phyloP scores from a whole-genome alignment of 2,113 vertebrate species.

The Chaenocephalus aceratus region DNA sequence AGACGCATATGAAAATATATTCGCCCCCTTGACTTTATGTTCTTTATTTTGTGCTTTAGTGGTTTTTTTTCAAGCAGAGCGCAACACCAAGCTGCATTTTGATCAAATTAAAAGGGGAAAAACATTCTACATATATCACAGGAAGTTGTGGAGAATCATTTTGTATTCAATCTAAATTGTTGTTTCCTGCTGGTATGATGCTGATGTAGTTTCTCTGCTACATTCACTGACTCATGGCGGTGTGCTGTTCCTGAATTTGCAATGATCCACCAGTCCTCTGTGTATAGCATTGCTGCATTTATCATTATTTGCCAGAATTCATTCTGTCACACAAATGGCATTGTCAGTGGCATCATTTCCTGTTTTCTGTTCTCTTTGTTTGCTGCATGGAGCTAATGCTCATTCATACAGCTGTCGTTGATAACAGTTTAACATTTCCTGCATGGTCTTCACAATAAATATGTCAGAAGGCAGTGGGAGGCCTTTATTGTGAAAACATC shows the following conservation, averaged over 20 bases:
- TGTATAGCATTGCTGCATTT: slow-evolving; percentile 21
- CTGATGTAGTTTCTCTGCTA: slow-evolving; percentile 3
- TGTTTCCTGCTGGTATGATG: neutral
- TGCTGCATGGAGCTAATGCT: neutral
- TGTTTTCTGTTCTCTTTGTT: slow-evolving; percentile 19
- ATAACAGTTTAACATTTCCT: slow-evolving; percentile 32
- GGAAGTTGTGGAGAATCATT: neutral
- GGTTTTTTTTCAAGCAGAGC: slow-evolving; percentile 4
- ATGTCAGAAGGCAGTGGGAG: slow-evolving; percentile 22
- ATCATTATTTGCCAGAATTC: slow-evolving; percentile 36
- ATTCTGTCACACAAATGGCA: slow-evolving; percentile 37
- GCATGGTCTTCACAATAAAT: slow-evolving; percentile 36
- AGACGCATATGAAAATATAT: slow-evolving; percentile 31
- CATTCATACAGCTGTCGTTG: slow-evolving; percentile 1
- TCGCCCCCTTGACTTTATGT: slow-evolving; percentile 24
- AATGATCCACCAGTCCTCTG: slow-evolving; percentile 19
- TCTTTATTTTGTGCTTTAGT: slow-evolving; percentile 16
- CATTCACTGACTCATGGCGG: neutral
- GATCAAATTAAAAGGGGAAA: neutral
- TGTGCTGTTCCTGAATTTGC: slow-evolving; percentile 9
- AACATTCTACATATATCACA: neutral
- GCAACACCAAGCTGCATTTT: neutral
- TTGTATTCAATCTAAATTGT: neutral
- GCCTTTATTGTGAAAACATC: slow-evolving; percentile 40
- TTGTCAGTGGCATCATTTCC: slow-evolving; percentile 30